These are phyloP conservation scores for Rugalucina vietnamica DNA, from an alignment of 2,888 invertebrate species.

Conservation along the genomic window DNA sequence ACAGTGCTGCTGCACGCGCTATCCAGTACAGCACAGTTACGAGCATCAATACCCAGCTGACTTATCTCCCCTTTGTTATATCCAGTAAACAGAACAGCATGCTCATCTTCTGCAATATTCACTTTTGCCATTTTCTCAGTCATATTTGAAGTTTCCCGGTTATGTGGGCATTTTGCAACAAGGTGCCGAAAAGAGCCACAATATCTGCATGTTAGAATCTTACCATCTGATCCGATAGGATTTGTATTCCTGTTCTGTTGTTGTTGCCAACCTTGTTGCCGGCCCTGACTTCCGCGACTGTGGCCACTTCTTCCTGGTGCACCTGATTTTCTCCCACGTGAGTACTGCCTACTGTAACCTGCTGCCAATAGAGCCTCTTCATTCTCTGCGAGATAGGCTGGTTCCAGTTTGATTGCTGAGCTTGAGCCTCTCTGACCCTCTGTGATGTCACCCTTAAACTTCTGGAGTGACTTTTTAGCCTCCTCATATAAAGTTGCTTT, in stretches of 20 bases:
- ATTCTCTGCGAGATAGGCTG: not conserved
- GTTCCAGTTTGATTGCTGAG: not conserved
- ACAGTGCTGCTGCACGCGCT: no score
- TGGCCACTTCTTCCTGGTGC: not conserved
- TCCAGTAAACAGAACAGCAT: no score
- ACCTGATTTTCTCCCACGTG: not conserved
- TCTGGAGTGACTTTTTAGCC: slow-evolving; percentile 38
- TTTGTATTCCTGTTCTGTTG: not conserved
- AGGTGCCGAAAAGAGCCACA: slow-evolving; percentile 51
- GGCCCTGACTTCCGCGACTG: not conserved
- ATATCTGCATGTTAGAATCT: not conserved
- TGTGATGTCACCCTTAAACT: slow-evolving; percentile 21
- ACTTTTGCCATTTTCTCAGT: no score
- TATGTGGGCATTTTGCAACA: slow-evolving; percentile 4
- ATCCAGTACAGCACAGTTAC: no score
- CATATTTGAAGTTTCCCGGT: no score
- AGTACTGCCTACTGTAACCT: slow-evolving; percentile 1
- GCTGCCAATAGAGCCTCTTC: slow-evolving; percentile 18
- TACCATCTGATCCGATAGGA: not conserved
- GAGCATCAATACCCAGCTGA: no score
- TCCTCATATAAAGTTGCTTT: slow-evolving; percentile 36
- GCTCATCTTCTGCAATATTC: no score
- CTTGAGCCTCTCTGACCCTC: not conserved
- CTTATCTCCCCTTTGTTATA: no score
- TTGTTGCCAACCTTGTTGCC: slow-evolving; percentile 1